A percentile compares a stretch with the other conserved stretches of the same genome.
phyloP scores from a whole-genome alignment of 1,140 invertebrate species.

The Drosophila sucinea region DNA sequence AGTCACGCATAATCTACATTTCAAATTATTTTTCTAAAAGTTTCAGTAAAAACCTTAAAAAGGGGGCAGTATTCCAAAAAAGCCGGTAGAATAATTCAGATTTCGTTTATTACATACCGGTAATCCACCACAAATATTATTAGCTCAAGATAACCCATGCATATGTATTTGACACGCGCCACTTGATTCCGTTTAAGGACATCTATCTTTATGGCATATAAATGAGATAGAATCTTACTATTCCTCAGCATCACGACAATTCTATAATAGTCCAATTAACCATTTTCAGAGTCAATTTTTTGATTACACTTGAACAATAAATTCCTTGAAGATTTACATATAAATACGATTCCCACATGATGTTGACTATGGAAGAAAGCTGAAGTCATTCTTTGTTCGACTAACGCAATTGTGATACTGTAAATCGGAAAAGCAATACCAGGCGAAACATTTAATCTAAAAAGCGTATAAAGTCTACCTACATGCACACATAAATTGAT shows the following conservation, averaged over 20 bases:
- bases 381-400: constrained; percentile 4
- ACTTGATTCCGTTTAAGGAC: not conserved
- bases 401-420: constrained; percentile 11
- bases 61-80: too few relatives aligned
- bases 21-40: too few relatives aligned
- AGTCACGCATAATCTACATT: too few relatives aligned
- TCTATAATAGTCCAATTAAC: not conserved
- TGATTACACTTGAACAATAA: not conserved
- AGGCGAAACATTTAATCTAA: constrained; percentile 1
- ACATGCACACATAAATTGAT: constrained; percentile 7
- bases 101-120: too few relatives aligned
- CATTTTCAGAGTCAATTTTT: not conserved
- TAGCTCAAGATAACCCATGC: too few relatives aligned
- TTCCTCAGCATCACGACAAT: not conserved
- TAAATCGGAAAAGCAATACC: constrained; percentile 2
- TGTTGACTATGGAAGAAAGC: not conserved
- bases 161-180: too few relatives aligned
- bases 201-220: too few relatives aligned
- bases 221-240: too few relatives aligned
- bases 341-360: not conserved
- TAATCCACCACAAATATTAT: too few relatives aligned
- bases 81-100: too few relatives aligned
- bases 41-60: too few relatives aligned
- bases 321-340: not conserved
- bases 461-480: constrained; percentile 7